Conservation (phyloP, 1,140 invertebrate genomes). For the Pogonus chalceus region DNA sequence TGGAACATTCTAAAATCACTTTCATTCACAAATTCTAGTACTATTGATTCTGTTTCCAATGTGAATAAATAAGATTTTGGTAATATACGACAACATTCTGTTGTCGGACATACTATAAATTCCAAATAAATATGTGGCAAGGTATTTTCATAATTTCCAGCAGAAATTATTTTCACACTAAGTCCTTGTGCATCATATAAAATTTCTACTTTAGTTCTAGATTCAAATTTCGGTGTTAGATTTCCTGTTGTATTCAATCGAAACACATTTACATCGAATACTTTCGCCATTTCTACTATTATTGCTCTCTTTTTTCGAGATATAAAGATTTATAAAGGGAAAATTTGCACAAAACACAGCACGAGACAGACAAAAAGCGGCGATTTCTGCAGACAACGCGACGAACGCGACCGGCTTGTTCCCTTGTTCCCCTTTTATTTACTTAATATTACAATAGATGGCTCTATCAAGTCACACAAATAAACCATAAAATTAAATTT, state of each 20-base stretch:
- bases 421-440: too few species aligned
- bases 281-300: not conserved
- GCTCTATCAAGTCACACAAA: too few species aligned
- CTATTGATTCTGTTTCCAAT: conserved; percentile 49
- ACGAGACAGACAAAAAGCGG: too few species aligned
- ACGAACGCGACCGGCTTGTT: too few species aligned
- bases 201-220: conserved; percentile 54
- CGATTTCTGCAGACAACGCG: too few species aligned
- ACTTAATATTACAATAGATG: too few species aligned
- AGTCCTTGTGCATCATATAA: conserved; percentile 69
- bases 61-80: conserved; percentile 57
- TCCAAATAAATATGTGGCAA: conserved; percentile 35
- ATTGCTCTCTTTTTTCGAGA: too few species aligned
- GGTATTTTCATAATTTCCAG: conserved; percentile 30
- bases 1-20: conserved; percentile 67
- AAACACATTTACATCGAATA: not conserved
- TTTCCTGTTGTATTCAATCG: not conserved
- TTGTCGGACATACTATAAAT: conserved; percentile 54
- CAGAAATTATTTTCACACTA: conserved; percentile 53
- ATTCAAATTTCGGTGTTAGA: conserved; percentile 45
- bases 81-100: conserved; percentile 57
- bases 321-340: too few species aligned
- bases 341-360: too few species aligned
- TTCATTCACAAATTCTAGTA: conserved; percentile 40
- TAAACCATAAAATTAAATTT: too few species aligned